Conservation (phyloP, 2,888 invertebrate species). For the Caenorhabditis parvicauda region DNA sequence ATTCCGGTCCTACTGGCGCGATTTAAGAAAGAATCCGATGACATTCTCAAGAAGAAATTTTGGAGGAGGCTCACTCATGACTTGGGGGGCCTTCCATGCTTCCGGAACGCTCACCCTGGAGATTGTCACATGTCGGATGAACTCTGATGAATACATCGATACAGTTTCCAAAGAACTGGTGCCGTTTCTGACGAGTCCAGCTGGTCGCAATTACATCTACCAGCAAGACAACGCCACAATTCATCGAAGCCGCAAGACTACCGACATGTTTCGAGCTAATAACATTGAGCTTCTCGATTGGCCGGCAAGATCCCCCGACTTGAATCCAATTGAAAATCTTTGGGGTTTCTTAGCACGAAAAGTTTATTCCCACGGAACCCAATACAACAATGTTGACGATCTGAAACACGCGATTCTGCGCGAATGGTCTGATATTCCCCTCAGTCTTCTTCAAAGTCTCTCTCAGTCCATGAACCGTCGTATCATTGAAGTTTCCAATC, state of each 20-base stretch:
- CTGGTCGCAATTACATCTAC: conserved; percentile 1
- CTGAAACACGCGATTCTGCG: not conserved
- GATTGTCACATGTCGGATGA: conserved; percentile 9
- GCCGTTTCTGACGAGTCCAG: conserved; percentile 10
- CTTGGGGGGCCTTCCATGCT: conserved; percentile 28
- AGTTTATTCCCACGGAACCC: not conserved
- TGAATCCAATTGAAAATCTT: conserved; percentile 8
- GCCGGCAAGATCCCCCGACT: conserved; percentile 3
- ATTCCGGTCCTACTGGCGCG: conserved; percentile 31
- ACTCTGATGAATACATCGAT: conserved; percentile 8
- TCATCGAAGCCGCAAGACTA: conserved; percentile 5
- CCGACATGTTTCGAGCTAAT: not conserved
- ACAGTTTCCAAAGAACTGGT: conserved; percentile 10
- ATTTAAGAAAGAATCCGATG: conserved; percentile 30
- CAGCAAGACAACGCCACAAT: conserved; percentile 32
- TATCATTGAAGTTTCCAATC: no score
- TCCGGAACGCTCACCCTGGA: not conserved
- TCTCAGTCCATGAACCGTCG: no score
- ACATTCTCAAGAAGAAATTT: conserved; percentile 24
- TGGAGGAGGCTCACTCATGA: conserved; percentile 45
- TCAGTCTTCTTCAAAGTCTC: no score
- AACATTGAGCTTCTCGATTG: not conserved
- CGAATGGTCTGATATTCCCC: no score
- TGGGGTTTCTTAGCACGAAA: conserved; percentile 3
- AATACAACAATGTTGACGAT: not conserved